Percentiles rank a stretch among this genome's conserved stretches.
Evolutionary conservation across 2,888 invertebrate genomes (phyloP).

Genomic region (Torymus tubicola): DNA sequence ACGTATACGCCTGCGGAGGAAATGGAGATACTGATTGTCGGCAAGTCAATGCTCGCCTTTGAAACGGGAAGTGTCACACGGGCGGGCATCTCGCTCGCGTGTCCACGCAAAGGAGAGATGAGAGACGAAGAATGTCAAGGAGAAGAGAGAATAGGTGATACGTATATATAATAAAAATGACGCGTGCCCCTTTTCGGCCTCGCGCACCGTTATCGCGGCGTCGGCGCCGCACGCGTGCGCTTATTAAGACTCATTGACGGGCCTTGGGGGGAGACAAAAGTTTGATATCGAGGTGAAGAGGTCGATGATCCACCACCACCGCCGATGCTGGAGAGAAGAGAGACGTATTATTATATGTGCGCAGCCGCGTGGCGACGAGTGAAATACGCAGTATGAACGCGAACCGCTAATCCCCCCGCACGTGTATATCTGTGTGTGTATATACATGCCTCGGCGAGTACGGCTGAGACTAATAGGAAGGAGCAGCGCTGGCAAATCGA

Average conservation of each 20-base stretch:
- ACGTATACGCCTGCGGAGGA: no score
- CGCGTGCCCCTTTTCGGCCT: neutral
- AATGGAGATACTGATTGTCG: neutral
- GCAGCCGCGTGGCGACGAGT: neutral
- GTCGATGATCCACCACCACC: slow-evolving; percentile 41
- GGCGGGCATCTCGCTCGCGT: neutral
- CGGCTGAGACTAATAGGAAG: slow-evolving; percentile 45
- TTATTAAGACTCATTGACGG: slow-evolving; percentile 52
- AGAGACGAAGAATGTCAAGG: neutral
- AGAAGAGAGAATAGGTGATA: slow-evolving; percentile 22
- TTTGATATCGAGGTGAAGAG: slow-evolving; percentile 20
- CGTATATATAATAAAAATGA: slow-evolving; percentile 34
- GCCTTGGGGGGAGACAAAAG: slow-evolving; percentile 36
- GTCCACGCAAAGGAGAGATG: neutral
- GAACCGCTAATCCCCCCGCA: slow-evolving; percentile 30
- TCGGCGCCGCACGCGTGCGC: slow-evolving; percentile 1
- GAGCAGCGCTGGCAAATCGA: slow-evolving; percentile 42
- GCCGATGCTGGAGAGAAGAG: neutral
- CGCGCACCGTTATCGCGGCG: neutral
- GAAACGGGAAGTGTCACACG: slow-evolving; percentile 43
- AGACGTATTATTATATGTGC: slow-evolving; percentile 29
- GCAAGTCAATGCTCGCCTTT: slow-evolving; percentile 18
- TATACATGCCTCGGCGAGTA: slow-evolving; percentile 20
- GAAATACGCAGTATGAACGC: slow-evolving; percentile 23
- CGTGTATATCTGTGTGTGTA: no score